Percentiles rank a stretch among this genome's conserved stretches.
phyloP scores from a whole-genome alignment of 1,140 invertebrate genomes.

The Drosophila azteca region DNA sequence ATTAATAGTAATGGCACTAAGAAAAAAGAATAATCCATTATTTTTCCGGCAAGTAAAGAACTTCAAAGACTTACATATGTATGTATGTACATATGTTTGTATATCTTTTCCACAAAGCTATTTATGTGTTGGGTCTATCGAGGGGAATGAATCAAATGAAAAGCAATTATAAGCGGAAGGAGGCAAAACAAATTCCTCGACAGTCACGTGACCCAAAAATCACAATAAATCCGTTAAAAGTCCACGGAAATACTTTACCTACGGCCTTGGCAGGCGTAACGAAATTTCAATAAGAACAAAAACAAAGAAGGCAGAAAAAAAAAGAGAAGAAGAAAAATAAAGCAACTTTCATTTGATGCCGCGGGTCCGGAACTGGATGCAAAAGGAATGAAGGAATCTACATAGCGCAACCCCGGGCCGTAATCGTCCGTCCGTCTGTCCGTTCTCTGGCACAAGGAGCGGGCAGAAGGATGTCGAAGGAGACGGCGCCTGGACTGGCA shows the following conservation, averaged over 20 bases:
- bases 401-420: conserved; percentile 7
- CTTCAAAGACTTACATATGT: background rate
- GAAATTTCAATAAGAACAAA: conserved; percentile 69
- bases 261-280: conserved; percentile 5
- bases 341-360: conserved; percentile 18
- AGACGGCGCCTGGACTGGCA: conserved; percentile 67
- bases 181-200: conserved; percentile 51
- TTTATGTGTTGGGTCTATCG: conserved; percentile 5
- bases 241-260: conserved; percentile 54
- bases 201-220: conserved; percentile 76
- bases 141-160: conserved; percentile 66
- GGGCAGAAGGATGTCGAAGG: conserved; percentile 17
- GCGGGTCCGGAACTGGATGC: conserved; percentile 23
- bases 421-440: too few relatives aligned
- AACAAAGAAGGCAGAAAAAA: conserved; percentile 2
- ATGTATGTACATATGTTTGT: background rate
- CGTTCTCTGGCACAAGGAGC: background rate
- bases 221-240: conserved; percentile 78
- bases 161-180: conserved; percentile 59
- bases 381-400: conserved; percentile 17
- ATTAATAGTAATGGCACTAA: too few relatives aligned
- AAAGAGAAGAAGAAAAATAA: background rate
- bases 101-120: conserved; percentile 11
- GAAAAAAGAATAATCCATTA: background rate
- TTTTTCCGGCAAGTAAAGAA: too few relatives aligned